A percentile compares a stretch with the other conserved stretches of the same genome.
These are phyloP conservation scores for Triplophysa dalaica DNA, from an alignment of 2,113 vertebrate genomes.

Conservation along the genomic window DNA sequence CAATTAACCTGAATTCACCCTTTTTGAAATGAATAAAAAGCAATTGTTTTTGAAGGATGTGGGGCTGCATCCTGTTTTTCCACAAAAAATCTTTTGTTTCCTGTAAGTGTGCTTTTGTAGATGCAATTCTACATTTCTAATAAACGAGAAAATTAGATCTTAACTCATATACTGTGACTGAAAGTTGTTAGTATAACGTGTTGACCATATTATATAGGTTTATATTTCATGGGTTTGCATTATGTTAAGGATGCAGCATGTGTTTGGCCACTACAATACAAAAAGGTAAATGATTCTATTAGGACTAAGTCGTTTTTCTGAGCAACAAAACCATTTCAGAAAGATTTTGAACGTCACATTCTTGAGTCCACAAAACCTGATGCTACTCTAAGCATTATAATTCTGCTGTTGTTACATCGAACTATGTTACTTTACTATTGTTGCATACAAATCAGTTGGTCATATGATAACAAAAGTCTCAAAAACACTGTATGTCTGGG, in stretches of 20 bases:
- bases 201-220: not conserved
- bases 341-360: not conserved
- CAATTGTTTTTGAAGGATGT: not conserved
- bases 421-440: not conserved
- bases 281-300: not conserved
- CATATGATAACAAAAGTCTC: slow-evolving; percentile 2
- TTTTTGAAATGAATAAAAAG: too few species aligned
- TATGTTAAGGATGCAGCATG: too few species aligned
- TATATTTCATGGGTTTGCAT: not conserved
- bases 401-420: too few species aligned
- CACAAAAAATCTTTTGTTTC: not conserved
- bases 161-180: not conserved
- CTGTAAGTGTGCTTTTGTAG: not conserved
- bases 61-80: not conserved
- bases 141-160: too few species aligned
- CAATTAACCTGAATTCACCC: too few species aligned
- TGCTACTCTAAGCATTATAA: not conserved
- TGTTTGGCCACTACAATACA: not conserved
- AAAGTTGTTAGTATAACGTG: not conserved
- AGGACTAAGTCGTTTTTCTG: not conserved
- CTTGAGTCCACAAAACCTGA: not conserved
- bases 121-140: not conserved
- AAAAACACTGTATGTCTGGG: slow-evolving; percentile 12
- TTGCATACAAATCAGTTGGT: slow-evolving; percentile 31
- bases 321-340: slow-evolving; percentile 24